Evolutionary conservation across 2,113 vertebrate genomes (phyloP).

Genomic region (Tonatia bakeri): DNA sequence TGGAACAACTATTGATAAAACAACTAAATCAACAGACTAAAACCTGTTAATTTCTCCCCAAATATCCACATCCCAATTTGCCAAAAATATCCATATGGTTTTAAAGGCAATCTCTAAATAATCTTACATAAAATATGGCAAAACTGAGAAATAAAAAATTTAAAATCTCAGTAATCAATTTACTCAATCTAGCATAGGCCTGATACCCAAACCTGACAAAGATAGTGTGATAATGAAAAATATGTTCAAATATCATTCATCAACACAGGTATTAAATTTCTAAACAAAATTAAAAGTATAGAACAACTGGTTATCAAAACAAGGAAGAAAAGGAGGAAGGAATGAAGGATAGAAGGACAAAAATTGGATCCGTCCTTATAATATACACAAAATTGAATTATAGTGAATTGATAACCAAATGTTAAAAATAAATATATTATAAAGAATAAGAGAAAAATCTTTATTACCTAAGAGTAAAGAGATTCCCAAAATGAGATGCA

Average conservation of each 20-base stretch:
- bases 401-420: background rate
- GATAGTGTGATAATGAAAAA: background rate
- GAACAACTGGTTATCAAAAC: background rate
- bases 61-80: too few species aligned
- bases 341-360: background rate
- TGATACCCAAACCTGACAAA: background rate
- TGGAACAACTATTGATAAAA: too few species aligned
- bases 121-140: background rate
- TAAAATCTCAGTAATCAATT: background rate
- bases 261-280: background rate
- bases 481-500: background rate
- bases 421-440: background rate
- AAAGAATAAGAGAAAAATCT: background rate
- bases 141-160: background rate
- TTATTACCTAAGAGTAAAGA: background rate
- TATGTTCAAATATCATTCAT: background rate
- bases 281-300: background rate
- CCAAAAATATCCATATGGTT: background rate
- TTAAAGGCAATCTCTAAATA: background rate
- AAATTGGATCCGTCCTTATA: background rate
- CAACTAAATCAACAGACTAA: too few species aligned
- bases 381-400: background rate
- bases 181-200: background rate
- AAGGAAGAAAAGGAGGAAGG: background rate
- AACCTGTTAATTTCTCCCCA: too few species aligned